Evolutionary conservation across 2,888 invertebrate genomes (phyloP), one percentile per base, ranked within the genome.

Genomic region (Microplitis deprimator): DNA sequence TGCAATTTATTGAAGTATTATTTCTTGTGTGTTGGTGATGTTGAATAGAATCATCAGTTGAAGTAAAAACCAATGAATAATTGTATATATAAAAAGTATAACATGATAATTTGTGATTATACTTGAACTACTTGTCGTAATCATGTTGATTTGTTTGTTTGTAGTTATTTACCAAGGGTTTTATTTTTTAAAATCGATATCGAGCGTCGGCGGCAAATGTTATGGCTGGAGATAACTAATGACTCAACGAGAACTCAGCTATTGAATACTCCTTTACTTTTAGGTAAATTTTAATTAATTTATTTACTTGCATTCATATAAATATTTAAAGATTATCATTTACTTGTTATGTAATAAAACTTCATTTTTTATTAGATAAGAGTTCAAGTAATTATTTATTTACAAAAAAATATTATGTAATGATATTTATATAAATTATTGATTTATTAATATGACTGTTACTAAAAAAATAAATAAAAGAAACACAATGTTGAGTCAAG

Each of bases 201-300:
- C 60, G 61, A 38, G 38, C 3, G 39, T 50, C 16, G 61, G 29
- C 7, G 64, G 50, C 38, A 65, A 77, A 75, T 70, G 17, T 60
- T 60, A 41, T 17, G 29, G 10, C 20, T 60, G 41, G 60, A 59
- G 65, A 62, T 72, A 72, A 76, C 41, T 59, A 72, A 72, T 68
- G 72, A 38, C 68, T 72, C 10, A n/a, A 68, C 62, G 6, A 7
- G 61, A 38, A 39, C n/a, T 13, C 50, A n/a, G 1, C n/a, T 6
- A 20, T 13, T 6, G 17, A 4, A 29, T 29, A 17, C 70, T 60
- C n/a, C 4, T 29, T 29, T 17, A 5, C 50, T 29, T 6, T 8
- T 6, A 29, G 38, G 50, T 13, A 59, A 29, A 70, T 50, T 38
- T n/a, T 20, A 13, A 59, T 70, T 29, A 70, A 70, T 70, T 50